phyloP scores from a whole-genome alignment of 1,140 invertebrate genomes.

The Ceratoteleas bidentatus region DNA sequence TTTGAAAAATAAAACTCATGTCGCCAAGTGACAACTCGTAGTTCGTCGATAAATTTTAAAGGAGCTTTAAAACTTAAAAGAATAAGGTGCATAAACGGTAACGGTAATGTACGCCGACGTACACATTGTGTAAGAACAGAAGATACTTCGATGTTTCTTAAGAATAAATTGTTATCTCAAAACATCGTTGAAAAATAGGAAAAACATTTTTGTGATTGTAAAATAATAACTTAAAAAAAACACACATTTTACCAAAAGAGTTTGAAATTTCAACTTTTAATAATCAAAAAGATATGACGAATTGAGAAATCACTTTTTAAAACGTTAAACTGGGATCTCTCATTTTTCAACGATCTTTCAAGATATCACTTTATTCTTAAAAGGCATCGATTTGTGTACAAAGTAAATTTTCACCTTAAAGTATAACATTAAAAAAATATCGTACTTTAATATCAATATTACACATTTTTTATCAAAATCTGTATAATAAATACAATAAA shows the following conservation, averaged over 20 bases:
- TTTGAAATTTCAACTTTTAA: too few relatives aligned
- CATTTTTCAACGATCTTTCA: too few relatives aligned
- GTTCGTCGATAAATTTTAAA: slow-evolving; percentile 72
- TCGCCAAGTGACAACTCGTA: slow-evolving; percentile 64
- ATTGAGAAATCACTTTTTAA: too few relatives aligned
- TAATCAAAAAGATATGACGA: too few relatives aligned
- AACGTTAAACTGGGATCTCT: too few relatives aligned
- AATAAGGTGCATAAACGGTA: slow-evolving; percentile 69
- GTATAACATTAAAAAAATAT: slow-evolving; percentile 38
- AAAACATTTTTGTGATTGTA: too few relatives aligned
- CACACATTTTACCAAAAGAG: too few relatives aligned
- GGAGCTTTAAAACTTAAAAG: slow-evolving; percentile 74
- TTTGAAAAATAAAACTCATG: slow-evolving; percentile 77
- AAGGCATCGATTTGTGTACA: slow-evolving; percentile 16
- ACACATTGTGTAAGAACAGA: slow-evolving; percentile 39
- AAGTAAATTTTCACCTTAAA: slow-evolving; percentile 21
- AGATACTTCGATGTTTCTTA: slow-evolving; percentile 13
- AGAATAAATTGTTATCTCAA: too few relatives aligned
- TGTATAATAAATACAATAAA: slow-evolving; percentile 48
- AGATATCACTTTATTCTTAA: too few relatives aligned
- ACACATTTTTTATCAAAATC: slow-evolving; percentile 15
- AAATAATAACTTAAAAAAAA: too few relatives aligned
- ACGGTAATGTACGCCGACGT: slow-evolving; percentile 21
- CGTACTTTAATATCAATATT: slow-evolving; percentile 41
- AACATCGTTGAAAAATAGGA: too few relatives aligned